Evolutionary conservation across 2,113 vertebrate genomes (phyloP).

Genomic region (Channa maculata): DNA sequence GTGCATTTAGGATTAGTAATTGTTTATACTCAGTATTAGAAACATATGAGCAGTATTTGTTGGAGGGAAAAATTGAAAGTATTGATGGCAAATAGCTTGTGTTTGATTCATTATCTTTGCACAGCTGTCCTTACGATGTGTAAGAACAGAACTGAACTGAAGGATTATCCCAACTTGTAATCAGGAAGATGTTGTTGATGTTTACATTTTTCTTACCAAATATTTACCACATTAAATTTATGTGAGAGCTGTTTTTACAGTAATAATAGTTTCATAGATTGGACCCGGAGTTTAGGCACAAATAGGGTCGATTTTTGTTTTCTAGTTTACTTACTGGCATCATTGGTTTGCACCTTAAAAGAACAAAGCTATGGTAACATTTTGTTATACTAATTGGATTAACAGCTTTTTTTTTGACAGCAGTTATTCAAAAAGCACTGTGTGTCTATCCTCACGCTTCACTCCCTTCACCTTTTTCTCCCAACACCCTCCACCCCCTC

Average conservation of each 20-base stretch:
- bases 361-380: background rate
- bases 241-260: too few relatives aligned
- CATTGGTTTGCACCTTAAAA: background rate
- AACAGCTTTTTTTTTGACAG: constrained; percentile 7
- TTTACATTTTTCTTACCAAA: too few relatives aligned
- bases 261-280: too few relatives aligned
- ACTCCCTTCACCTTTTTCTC: constrained; percentile 57
- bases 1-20: background rate
- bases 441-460: constrained; percentile 60
- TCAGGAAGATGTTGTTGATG: too few relatives aligned
- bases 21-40: background rate
- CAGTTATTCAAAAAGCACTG: constrained; percentile 38
- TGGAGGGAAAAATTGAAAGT: too few relatives aligned
- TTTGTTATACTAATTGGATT: constrained; percentile 39
- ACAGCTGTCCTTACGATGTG: background rate
- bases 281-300: background rate
- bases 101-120: too few relatives aligned
- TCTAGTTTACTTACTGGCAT: background rate
- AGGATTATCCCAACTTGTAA: too few relatives aligned
- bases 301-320: background rate
- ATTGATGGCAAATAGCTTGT: too few relatives aligned
- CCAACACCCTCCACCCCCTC: constrained; percentile 33
- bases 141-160: background rate
- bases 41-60: too few relatives aligned
- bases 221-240: too few relatives aligned